phyloP scores from a whole-genome alignment of 2,797 vertebrate species.

The Cuniculus paca region DNA sequence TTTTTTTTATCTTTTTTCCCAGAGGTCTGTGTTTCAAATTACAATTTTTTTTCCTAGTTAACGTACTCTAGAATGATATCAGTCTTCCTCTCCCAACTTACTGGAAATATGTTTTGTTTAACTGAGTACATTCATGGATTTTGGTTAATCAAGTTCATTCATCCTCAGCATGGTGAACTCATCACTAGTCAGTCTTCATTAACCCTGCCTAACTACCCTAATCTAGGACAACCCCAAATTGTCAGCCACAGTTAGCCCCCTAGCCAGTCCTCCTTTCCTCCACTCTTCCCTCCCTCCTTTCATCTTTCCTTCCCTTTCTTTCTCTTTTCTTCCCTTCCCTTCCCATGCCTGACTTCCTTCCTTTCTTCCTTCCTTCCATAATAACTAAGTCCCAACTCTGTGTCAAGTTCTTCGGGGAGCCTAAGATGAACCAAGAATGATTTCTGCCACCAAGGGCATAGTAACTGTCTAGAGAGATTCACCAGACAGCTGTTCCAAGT shows the following conservation, averaged over 20 bases:
- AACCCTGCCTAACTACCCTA: not conserved
- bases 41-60: not conserved
- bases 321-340: not conserved
- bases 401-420: not conserved
- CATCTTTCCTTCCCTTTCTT: not conserved
- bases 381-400: not conserved
- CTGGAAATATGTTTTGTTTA: not conserved
- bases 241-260: not conserved
- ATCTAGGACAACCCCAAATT: not conserved
- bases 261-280: not conserved
- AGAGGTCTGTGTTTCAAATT: not conserved
- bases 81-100: not conserved
- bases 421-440: not conserved
- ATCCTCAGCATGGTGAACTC: not conserved
- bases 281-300: no score
- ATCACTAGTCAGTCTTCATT: not conserved
- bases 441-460: not conserved
- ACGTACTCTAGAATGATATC: not conserved
- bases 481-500: not conserved
- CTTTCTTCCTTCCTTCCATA: not conserved
- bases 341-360: no score
- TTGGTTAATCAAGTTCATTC: not conserved
- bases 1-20: not conserved
- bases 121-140: rapidly evolving
- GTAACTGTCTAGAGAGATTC: not conserved